Evolutionary conservation across 2,888 invertebrate species (phyloP).

Genomic region (Byasa hedistus): DNA sequence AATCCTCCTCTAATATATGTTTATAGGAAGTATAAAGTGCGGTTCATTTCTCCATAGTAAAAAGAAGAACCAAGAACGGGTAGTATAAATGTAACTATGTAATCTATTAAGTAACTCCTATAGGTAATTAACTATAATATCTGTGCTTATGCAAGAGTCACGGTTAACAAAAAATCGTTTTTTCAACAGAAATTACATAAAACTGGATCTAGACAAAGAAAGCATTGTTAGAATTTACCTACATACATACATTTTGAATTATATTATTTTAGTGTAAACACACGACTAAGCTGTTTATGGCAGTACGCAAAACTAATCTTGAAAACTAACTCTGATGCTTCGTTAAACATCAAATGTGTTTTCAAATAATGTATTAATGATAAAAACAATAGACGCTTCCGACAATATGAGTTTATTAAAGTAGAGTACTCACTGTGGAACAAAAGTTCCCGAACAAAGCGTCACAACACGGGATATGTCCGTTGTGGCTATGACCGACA

Average conservation of each 20-base stretch:
- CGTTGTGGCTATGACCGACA: conserved; percentile 26
- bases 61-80: conserved; percentile 12
- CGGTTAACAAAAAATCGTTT: background rate
- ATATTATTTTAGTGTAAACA: too few relatives aligned
- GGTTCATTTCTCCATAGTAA: conserved; percentile 18
- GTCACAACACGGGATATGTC: conserved; percentile 27
- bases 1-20: conserved; percentile 24
- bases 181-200: background rate
- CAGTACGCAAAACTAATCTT: conserved; percentile 43
- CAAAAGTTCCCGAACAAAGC: conserved; percentile 30
- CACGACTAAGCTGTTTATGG: conserved; percentile 52
- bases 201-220: too few relatives aligned
- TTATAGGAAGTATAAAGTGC: conserved; percentile 14
- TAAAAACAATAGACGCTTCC: conserved; percentile 38
- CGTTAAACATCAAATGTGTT: conserved; percentile 51
- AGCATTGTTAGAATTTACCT: too few relatives aligned
- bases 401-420: conserved; percentile 32
- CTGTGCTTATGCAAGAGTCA: background rate
- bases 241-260: too few relatives aligned
- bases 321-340: conserved; percentile 54
- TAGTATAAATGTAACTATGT: conserved; percentile 1
- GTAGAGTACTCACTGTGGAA: conserved; percentile 30
- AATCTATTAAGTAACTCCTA: conserved; percentile 35
- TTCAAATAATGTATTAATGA: conserved; percentile 46
- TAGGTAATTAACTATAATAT: background rate